phyloP scores from a whole-genome alignment of 2,113 vertebrate genomes.

The Mandrillus leucophaeus region DNA sequence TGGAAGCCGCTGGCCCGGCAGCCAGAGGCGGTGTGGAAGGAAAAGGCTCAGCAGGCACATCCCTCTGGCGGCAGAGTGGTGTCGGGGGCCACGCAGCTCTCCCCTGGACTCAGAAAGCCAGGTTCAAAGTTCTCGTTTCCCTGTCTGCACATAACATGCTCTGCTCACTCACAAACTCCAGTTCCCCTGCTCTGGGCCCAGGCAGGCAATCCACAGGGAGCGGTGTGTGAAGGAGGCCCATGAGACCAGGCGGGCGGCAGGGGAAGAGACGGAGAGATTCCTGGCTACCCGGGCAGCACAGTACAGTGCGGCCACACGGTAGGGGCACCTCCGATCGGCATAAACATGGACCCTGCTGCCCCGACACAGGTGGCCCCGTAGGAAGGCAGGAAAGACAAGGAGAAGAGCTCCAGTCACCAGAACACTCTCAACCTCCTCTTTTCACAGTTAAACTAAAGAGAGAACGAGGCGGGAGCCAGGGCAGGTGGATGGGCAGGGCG shows the following conservation, averaged over 20 bases:
- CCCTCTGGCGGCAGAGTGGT: fast-evolving
- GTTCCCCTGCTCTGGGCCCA: neutral
- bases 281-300: fast-evolving
- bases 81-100: fast-evolving
- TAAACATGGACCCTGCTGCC: fast-evolving
- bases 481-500: neutral
- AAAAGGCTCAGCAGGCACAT: fast-evolving
- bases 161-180: neutral
- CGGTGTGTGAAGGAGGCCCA: fast-evolving
- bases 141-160: neutral
- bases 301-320: fast-evolving
- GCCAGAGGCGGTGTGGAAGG: fast-evolving
- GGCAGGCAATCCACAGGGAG: neutral
- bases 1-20: neutral
- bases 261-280: neutral
- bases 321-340: neutral
- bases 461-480: neutral
- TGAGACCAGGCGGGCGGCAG: fast-evolving
- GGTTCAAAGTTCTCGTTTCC: fast-evolving
- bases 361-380: fast-evolving
- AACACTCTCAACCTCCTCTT: neutral
- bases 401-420: fast-evolving
- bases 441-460: neutral
- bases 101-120: neutral
- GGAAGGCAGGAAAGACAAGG: neutral